These are phyloP conservation scores for Apus apus DNA, from an alignment of 2,113 vertebrate species.

Conservation along the genomic window DNA sequence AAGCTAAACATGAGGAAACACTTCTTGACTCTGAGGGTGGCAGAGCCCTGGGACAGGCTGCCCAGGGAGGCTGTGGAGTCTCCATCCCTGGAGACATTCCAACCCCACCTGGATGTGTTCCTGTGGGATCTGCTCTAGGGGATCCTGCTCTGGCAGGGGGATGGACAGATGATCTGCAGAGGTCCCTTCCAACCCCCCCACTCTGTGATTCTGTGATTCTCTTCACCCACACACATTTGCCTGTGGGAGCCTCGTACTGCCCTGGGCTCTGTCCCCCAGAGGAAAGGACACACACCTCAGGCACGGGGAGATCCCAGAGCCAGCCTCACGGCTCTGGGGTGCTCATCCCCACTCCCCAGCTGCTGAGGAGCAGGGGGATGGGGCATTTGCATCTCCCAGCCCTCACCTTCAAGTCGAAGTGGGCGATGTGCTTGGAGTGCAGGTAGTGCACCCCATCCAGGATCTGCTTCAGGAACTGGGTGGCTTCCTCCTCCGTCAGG, in stretches of 20 bases:
- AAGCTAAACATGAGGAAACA: too few species aligned
- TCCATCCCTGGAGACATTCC: too few species aligned
- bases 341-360: not conserved
- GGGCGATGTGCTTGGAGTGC: slow-evolving; percentile 93
- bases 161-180: too few species aligned
- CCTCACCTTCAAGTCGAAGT: slow-evolving; percentile 95
- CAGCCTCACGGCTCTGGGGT: not conserved
- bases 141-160: too few species aligned
- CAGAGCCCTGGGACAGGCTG: too few species aligned
- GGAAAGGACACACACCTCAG: fast-evolving
- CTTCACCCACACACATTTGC: fast-evolving
- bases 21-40: too few species aligned
- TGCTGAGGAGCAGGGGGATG: fast-evolving
- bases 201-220: too few species aligned
- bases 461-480: slow-evolving; percentile 98
- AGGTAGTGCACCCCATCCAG: slow-evolving; percentile 94
- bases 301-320: not conserved
- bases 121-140: too few species aligned
- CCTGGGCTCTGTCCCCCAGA: not conserved
- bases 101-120: too few species aligned
- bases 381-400: not conserved
- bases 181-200: too few species aligned
- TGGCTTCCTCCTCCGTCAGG: slow-evolving; percentile 95
- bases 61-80: too few species aligned
- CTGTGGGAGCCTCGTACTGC: fast-evolving